These are phyloP conservation scores for Myiopsitta monachus DNA, from an alignment of 2,113 vertebrate species.

Conservation along the genomic window DNA sequence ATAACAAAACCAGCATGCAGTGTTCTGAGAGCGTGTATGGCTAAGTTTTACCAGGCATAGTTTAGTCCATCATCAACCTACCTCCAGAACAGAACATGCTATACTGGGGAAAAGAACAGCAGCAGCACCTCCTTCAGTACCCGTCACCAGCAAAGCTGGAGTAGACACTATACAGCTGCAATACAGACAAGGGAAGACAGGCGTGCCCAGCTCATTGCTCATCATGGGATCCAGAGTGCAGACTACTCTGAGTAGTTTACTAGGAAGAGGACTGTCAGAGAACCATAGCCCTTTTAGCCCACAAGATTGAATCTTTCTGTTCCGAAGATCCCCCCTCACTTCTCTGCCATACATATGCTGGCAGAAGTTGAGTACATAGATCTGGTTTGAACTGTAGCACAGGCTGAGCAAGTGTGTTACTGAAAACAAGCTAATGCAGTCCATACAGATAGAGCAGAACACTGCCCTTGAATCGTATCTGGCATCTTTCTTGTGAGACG, in stretches of 20 bases:
- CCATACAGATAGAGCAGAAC: neutral
- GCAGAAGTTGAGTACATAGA: neutral
- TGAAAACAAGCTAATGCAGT: neutral
- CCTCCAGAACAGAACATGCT: neutral
- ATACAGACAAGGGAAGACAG: neutral
- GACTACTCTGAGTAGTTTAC: neutral
- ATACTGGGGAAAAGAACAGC: neutral
- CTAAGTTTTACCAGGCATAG: neutral
- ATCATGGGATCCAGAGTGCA: neutral
- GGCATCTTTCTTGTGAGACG: neutral
- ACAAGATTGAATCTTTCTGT: accelerated
- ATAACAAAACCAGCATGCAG: neutral
- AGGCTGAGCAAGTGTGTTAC: neutral
- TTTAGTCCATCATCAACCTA: neutral
- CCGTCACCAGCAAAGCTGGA: neutral
- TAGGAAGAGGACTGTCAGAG: neutral
- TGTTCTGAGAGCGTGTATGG: neutral
- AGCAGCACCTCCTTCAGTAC: neutral
- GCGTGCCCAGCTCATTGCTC: neutral
- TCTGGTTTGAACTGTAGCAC: neutral
- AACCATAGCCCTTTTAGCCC: neutral
- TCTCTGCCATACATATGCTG: neutral
- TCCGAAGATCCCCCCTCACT: neutral
- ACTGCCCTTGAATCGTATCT: neutral
- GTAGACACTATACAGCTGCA: neutral